These are phyloP conservation scores for Anolis carolinensis DNA, from an alignment of 2,113 vertebrate species.

Conservation along the genomic window DNA sequence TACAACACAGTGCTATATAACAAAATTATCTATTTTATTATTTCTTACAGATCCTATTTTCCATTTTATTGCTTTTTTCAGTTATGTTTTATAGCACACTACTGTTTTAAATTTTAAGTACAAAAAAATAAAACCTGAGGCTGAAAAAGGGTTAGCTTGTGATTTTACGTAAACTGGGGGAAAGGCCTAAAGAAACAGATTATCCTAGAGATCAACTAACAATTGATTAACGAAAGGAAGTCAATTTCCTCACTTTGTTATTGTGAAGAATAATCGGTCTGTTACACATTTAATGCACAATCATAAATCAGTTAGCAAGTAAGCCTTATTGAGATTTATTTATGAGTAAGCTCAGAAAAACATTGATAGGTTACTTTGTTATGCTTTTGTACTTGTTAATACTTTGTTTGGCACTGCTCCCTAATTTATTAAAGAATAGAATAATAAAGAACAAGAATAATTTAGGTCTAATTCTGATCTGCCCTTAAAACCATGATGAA, in stretches of 20 bases:
- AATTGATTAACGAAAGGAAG: conserved; percentile 8
- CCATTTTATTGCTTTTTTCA: not conserved
- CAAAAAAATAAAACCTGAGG: not conserved
- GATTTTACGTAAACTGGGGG: not conserved
- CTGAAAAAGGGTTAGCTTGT: not conserved
- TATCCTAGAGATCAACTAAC: not conserved
- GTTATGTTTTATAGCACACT: not conserved
- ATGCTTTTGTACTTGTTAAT: not conserved
- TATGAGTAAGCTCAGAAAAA: not conserved
- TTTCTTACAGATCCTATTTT: not conserved
- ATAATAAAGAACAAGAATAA: not conserved
- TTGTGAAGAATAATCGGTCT: not conserved
- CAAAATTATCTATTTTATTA: too few relatives aligned
- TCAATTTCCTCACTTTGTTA: not conserved
- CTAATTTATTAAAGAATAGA: not conserved
- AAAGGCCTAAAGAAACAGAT: not conserved
- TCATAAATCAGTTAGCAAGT: not conserved
- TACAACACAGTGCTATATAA: too few relatives aligned
- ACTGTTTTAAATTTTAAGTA: not conserved
- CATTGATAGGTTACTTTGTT: not conserved
- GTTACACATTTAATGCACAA: not conserved
- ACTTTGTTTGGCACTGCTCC: too few relatives aligned
- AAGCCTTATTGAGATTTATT: not conserved
- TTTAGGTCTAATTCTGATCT: not conserved
- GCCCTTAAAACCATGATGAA: not conserved